A percentile compares a stretch with the other conserved stretches of the same genome.
Evolutionary conservation across 2,113 vertebrate species (phyloP).

Genomic region (Gasterosteus aculeatus): DNA sequence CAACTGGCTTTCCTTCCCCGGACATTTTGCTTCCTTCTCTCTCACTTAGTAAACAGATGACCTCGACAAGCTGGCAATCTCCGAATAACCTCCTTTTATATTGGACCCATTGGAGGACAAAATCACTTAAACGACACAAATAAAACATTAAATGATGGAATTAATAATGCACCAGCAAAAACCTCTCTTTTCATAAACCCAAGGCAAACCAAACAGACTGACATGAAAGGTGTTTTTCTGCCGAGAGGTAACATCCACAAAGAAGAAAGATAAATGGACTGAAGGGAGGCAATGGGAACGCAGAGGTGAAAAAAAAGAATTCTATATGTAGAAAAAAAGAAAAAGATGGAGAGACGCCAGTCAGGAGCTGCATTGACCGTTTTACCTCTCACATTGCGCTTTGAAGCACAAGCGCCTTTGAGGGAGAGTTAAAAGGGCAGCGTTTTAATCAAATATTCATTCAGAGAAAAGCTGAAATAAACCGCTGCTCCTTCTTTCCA

Average conservation of each 20-base stretch:
- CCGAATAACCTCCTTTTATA: conserved; percentile 9
- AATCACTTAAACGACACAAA: not conserved
- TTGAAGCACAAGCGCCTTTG: conserved; percentile 74
- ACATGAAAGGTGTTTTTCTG: conserved; percentile 59
- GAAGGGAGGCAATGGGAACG: conserved; percentile 1
- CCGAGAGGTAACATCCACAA: conserved; percentile 32
- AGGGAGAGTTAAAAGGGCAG: conserved; percentile 73
- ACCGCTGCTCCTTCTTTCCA: conserved; percentile 24
- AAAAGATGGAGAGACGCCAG: conserved; percentile 2
- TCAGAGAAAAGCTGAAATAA: conserved; percentile 43
- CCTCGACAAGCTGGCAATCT: conserved; percentile 24
- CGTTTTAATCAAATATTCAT: conserved; percentile 80
- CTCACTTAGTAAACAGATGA: conserved; percentile 24
- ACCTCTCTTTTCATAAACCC: conserved; percentile 14
- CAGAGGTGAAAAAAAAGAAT: not conserved
- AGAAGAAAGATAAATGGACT: conserved; percentile 45
- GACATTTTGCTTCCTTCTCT: conserved; percentile 27
- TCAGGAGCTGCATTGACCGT: conserved; percentile 30
- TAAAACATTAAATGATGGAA: not conserved
- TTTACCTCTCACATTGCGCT: conserved; percentile 52
- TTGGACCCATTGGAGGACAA: not conserved
- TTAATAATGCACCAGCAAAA: conserved; percentile 1
- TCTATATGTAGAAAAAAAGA: not conserved
- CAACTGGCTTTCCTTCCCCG: conserved; percentile 9
- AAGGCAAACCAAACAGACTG: conserved; percentile 17